Evolutionary conservation across 2,113 vertebrate species (phyloP).

Genomic region (Cyanistes caeruleus): DNA sequence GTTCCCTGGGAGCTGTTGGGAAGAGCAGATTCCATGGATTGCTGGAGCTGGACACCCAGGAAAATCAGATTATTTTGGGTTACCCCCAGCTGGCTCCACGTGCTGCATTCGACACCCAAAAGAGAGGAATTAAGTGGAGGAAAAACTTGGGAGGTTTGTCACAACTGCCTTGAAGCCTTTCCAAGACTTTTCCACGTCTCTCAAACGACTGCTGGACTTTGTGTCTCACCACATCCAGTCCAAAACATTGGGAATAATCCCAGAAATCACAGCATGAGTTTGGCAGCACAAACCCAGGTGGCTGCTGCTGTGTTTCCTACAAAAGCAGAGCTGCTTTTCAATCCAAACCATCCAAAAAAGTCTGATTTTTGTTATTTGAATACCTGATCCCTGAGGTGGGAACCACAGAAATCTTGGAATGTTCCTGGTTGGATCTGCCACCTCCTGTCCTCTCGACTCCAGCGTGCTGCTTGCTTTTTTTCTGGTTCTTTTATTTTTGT

Average conservation of each 20-base stretch:
- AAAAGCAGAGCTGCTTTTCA: not conserved
- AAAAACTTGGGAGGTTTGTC: not conserved
- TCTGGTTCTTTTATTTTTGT: not conserved
- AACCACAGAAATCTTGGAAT: not conserved
- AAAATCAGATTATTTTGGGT: not conserved
- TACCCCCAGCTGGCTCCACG: not conserved
- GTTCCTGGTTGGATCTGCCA: not conserved
- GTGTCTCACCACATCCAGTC: not conserved
- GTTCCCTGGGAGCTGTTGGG: not conserved
- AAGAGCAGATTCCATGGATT: not conserved
- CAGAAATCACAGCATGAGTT: not conserved
- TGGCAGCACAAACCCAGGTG: not conserved
- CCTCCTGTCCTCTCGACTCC: not conserved
- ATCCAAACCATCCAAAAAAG: not conserved
- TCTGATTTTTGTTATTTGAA: not conserved
- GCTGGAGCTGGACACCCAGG: not conserved
- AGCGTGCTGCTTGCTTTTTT: conserved; percentile 22
- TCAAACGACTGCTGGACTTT: not conserved
- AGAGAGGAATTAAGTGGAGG: not conserved
- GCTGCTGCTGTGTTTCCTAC: not conserved
- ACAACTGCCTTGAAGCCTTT: not conserved
- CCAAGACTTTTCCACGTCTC: not conserved
- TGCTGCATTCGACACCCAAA: not conserved
- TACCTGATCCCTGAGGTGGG: not conserved
- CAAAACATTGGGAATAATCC: not conserved